Evolutionary conservation across 2,797 vertebrate species (phyloP), one percentile per base, ranked within the genome.

Genomic region (Falco biarmicus): DNA sequence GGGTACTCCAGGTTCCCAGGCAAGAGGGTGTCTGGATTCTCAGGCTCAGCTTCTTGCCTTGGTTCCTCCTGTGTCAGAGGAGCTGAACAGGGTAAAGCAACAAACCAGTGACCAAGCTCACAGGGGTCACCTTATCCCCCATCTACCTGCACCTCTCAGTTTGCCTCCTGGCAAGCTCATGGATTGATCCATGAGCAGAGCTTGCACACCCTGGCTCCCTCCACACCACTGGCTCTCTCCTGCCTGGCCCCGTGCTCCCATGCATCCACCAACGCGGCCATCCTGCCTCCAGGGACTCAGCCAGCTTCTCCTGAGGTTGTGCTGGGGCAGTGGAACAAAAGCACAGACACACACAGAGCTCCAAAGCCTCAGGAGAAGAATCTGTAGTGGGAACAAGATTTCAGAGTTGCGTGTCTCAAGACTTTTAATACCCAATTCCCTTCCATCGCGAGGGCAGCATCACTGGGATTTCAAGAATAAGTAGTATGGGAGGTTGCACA

Each of bases 341-440:
- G 20, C 15, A 65, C 0, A 0, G 26, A 45, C 66, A 56, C 12
- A 17, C 0, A 0, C 14, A 64, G 41, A 56, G 51, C 57, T 83
- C 37, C n/a, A 65, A 65, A 51, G 47, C 56, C 47, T 86, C 71
- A 25, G 26, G 56, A 91, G 41, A 71, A 8, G 19, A 31, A 66
- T 20, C 20, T 45, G n/a, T 29, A 41, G 10, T 63, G 31, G 68
- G 21, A 64, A 60, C 19, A 25, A 61, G 31, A 39, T 76, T 76
- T 45, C 1, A 0, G 63, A 9, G 15, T 3, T 50, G 20, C 21
- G 22, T 10, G 7, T 41, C 78, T 71, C 16, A 1, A 48, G 16
- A 41, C 7, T 53, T 83, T 78, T n/a, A 75, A 78, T 20, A 48
- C 10, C 28, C 17, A 63, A 13, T 37, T 84, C 48, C 28, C 11